Percentiles rank a stretch among this genome's conserved stretches.
These are phyloP conservation scores for Chionomys nivalis DNA, from an alignment of 2,113 vertebrate species.

Conservation along the genomic window DNA sequence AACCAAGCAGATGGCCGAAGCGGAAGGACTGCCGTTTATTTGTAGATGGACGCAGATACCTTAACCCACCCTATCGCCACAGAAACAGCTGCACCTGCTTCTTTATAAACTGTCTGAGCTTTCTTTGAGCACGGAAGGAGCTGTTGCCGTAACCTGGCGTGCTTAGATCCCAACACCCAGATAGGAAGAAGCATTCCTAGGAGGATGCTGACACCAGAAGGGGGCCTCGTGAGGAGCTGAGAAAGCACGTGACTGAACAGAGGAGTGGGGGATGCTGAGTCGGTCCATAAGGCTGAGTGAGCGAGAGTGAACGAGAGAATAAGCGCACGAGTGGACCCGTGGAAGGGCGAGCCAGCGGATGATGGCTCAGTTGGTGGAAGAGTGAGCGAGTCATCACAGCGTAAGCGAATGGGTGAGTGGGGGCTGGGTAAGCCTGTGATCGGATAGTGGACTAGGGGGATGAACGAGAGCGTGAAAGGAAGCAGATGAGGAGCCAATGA, in stretches of 20 bases:
- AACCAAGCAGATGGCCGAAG: background rate
- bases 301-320: background rate
- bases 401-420: no score
- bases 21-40: background rate
- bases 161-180: background rate
- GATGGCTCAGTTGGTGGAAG: no score
- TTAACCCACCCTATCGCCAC: no score
- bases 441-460: no score
- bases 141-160: background rate
- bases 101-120: background rate
- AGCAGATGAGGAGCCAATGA: no score
- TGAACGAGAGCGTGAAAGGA: no score
- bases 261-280: background rate
- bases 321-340: background rate
- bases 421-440: no score
- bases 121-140: background rate
- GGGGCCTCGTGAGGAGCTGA: background rate
- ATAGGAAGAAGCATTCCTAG: no score
- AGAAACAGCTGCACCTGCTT: background rate
- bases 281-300: background rate
- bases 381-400: no score
- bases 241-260: no score
- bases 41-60: background rate
- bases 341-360: no score
- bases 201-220: no score